These are phyloP conservation scores for Pogona vitticeps DNA, from an alignment of 2,113 vertebrate genomes.

Conservation along the genomic window DNA sequence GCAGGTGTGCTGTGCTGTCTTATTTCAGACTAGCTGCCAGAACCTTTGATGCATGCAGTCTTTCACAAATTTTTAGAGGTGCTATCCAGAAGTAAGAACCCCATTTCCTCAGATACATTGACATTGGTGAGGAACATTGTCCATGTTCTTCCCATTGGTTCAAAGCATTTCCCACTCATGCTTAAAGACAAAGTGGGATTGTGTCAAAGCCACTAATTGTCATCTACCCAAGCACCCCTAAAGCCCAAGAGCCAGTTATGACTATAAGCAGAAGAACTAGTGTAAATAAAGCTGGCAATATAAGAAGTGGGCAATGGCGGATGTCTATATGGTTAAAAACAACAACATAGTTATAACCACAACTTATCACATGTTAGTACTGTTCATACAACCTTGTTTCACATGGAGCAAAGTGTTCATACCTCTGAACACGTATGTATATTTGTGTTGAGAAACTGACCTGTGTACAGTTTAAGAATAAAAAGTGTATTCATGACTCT, in stretches of 20 bases:
- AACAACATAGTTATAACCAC: not conserved
- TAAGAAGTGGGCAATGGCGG: not conserved
- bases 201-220: not conserved
- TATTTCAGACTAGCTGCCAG: not conserved
- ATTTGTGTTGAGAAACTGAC: not conserved
- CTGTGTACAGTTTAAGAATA: not conserved
- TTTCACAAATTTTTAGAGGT: not conserved
- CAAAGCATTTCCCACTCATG: not conserved
- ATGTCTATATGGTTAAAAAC: too few relatives aligned
- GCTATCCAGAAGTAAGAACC: not conserved
- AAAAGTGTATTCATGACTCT: not conserved
- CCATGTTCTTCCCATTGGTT: too few relatives aligned
- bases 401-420: not conserved
- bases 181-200: not conserved
- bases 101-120: not conserved
- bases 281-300: not conserved
- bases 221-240: not conserved
- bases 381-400: not conserved
- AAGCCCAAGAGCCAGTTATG: not conserved
- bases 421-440: not conserved
- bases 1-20: not conserved
- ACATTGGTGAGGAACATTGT: too few relatives aligned
- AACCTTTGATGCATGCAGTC: not conserved
- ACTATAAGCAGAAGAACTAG: not conserved
- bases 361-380: not conserved